Evolutionary conservation across 2,888 invertebrate species (phyloP).

Genomic region (Lasius fuliginosus): DNA sequence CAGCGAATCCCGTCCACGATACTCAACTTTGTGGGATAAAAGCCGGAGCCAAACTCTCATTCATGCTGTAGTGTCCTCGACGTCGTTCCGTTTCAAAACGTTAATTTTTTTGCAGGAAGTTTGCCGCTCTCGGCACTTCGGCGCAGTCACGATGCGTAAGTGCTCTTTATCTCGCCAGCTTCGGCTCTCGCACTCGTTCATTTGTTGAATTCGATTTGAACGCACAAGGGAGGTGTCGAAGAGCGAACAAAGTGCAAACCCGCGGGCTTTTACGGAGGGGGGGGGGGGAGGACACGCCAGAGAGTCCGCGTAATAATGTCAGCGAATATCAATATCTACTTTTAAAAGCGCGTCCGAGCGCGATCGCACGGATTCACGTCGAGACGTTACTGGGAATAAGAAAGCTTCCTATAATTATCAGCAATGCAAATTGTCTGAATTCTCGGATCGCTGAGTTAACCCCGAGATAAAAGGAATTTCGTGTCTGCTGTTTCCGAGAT

Average conservation of each 20-base stretch:
- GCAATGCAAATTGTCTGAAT: conserved; percentile 55
- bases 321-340: conserved; percentile 2
- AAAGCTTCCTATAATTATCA: conserved; percentile 43
- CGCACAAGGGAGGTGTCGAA: conserved; percentile 14
- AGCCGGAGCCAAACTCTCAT: conserved; percentile 59
- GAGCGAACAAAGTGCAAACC: conserved; percentile 19
- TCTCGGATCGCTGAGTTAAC: conserved; percentile 42
- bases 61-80: conserved; percentile 61
- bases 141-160: conserved; percentile 64
- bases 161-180: conserved; percentile 43
- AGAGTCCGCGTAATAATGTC: conserved; percentile 30
- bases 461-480: conserved; percentile 49
- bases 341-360: neutral
- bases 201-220: conserved; percentile 44
- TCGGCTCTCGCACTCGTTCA: conserved; percentile 39
- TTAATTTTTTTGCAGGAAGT: conserved; percentile 54
- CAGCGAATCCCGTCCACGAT: conserved; percentile 22
- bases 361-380: conserved; percentile 18
- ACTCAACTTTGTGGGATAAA: conserved; percentile 57
- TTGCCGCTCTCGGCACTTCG: conserved; percentile 55
- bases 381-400: conserved; percentile 26
- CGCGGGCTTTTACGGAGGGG: neutral
- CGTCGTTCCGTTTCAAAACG: conserved; percentile 67
- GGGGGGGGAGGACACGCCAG: neutral
- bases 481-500: conserved; percentile 53